Base-by-base conservation (phyloP, 37 sponge, comb jelly and placozoan species). In the Chondrilla cf. caribensis region DNA sequence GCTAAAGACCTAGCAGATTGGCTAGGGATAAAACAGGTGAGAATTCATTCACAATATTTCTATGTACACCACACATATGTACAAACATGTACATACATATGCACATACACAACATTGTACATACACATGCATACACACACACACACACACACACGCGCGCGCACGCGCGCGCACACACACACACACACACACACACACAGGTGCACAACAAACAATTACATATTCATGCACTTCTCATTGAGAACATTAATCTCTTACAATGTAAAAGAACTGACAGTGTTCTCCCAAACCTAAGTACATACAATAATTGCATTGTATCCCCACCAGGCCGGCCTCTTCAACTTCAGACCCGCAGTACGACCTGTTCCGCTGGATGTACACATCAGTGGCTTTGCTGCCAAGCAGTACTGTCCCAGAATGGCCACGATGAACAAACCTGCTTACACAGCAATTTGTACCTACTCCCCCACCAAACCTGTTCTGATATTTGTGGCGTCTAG, bases 371-470 rank as follows among this genome's bases (percentile, higher is more conserved):
- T 98, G 79, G 99, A 98, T 55, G 91, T 92, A 2, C 99, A 98
- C 83, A 93, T 98, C 67, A 66, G 86, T 44, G 99, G 99, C 28
- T 98, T 92, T 80, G 90, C 96, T 2, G 94, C 96, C 47, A 96
- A 98, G 70, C 99, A 98, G 82, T 98, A 98, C 88, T 98, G 99
- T 78, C 99, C 99, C 31, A 79, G 99, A 3, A 98, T 98, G 99
- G 99, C 99, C 39, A 94, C 99, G 55, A 98, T 98, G 99, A 98
- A 98, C 91, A 98, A 98, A 57, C 99, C 99, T 8, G 40, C 93
- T 28, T 98, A 83, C 95, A 87, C 80, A 29, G 94, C 97, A 77
- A 96, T 98, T n/a, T 39, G 71, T 38, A 93, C 89, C 8, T 85
- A 98, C 86, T 96, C 96, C 2, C 96, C 94, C n/a, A 44, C 75